Percentiles rank a stretch among this genome's conserved stretches.
Evolutionary conservation across 2,113 vertebrate genomes (phyloP).

Genomic region (Scartelaos histophorus): DNA sequence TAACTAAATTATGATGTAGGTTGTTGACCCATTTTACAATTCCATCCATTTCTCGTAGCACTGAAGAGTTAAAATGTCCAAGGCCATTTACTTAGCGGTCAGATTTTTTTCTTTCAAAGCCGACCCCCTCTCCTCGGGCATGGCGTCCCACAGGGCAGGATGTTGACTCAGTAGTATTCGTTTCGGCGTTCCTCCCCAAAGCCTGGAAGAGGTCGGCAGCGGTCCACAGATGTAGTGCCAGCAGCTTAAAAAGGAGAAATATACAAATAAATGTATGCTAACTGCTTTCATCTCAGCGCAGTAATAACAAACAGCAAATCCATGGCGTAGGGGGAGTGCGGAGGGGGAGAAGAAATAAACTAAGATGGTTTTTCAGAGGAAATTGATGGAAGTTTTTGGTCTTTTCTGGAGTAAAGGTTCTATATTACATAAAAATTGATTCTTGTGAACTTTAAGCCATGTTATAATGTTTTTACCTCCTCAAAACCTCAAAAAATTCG

Average conservation of each 20-base stretch:
- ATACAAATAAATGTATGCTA: constrained; percentile 32
- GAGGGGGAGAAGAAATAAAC: background rate
- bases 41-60: background rate
- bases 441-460: too few species aligned
- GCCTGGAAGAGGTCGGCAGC: constrained; percentile 33
- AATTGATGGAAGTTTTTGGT: background rate
- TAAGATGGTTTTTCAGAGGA: too few species aligned
- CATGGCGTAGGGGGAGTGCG: constrained; percentile 4
- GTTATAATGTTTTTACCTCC: too few species aligned
- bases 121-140: constrained; percentile 32
- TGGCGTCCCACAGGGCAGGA: constrained; percentile 63
- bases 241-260: constrained; percentile 20
- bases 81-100: background rate
- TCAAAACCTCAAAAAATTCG: too few species aligned
- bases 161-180: constrained; percentile 72
- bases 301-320: constrained; percentile 13
- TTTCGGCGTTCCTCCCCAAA: constrained; percentile 47
- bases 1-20: background rate
- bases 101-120: constrained; percentile 20
- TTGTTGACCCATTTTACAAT: too few species aligned
- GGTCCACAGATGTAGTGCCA: constrained; percentile 40
- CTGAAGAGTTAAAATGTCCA: background rate
- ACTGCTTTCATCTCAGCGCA: constrained; percentile 15
- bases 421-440: too few species aligned
- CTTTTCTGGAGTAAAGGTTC: background rate